Evolutionary conservation across 2,113 vertebrate species (phyloP), one percentile per base, ranked within the genome.

Genomic region (Scolopax mira): DNA sequence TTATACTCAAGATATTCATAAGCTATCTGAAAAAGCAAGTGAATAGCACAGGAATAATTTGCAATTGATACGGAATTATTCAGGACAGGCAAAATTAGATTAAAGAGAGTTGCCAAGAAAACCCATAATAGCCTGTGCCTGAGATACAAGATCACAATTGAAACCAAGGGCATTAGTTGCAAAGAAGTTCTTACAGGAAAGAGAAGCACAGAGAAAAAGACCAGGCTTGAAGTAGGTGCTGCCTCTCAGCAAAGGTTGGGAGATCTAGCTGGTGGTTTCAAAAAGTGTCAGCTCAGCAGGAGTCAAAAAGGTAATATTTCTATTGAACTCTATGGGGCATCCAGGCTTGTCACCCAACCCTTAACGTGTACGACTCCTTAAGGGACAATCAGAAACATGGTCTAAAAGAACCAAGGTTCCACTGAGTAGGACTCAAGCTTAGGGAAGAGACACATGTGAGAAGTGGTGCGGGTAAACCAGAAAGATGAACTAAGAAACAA

Each of bases 311-410:
- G 37, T 31, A 70, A 2, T 6, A 33, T 6, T 54, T 17, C 7
- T 18, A 37, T 0, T 6, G 51, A 85, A 18, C 10, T 54, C n/a
- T 5, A 19, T 0, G 15, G 5, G 9, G 30, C 18, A 7, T 10
- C 6, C 39, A 71, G 44, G 27, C 55, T 8, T 4, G 61, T 10
- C 6, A 10, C 13, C 18, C 25, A 14, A 1, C 25, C 61, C 44
- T 2, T 0, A 66, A 18, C 0, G 0, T 0, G 0, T 17, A 6
- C 8, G 6, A 11, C 31, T 61, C 44, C 37, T 4, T 3, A 18
- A 39, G 23, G 30, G 14, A 24, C 21, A 52, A 13, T 0, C 6
- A 13, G 25, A 48, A 69, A 24, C 13, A 7, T 0, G 12, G 44
- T 6, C 52, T 9, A 7, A 33, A 22, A n/a, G 3, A 69, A 62